phyloP scores from a whole-genome alignment of 2,113 vertebrate species.

The Copsychus sechellarum region DNA sequence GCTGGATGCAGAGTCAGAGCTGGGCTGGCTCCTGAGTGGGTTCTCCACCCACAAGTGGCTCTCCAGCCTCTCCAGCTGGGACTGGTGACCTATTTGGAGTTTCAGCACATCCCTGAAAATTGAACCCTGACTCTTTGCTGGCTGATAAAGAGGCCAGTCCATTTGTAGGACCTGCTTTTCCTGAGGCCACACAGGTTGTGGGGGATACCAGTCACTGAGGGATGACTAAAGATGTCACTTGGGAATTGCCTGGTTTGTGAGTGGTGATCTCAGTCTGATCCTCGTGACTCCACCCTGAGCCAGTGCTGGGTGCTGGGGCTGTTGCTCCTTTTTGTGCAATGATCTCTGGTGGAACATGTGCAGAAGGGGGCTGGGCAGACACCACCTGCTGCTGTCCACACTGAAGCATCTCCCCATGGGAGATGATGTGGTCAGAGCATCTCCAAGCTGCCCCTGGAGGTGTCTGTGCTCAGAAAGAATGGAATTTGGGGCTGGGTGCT shows the following conservation, averaged over 20 bases:
- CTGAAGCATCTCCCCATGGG: not conserved
- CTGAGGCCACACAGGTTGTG: not conserved
- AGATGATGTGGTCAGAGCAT: not conserved
- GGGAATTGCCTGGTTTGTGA: not conserved
- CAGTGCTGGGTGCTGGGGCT: not conserved
- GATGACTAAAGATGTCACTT: not conserved
- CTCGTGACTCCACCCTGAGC: not conserved
- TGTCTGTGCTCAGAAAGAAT: not conserved
- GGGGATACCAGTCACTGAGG: not conserved
- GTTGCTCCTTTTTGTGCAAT: not conserved
- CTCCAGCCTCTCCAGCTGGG: not conserved
- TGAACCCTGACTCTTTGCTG: not conserved
- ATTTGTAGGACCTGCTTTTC: not conserved
- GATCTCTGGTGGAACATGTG: not conserved
- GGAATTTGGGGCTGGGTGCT: not conserved
- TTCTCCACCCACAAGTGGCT: not conserved
- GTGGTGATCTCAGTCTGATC: not conserved
- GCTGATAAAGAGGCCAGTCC: not conserved
- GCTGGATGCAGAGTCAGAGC: not conserved
- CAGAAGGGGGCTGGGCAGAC: not conserved
- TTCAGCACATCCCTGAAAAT: not conserved
- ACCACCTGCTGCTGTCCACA: not conserved
- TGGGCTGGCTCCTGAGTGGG: not conserved
- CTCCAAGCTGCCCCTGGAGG: not conserved
- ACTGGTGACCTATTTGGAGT: not conserved